Evolutionary conservation across 2,888 invertebrate species (phyloP), one percentile per base, ranked within the genome.

Genomic region (Thera obeliscata): DNA sequence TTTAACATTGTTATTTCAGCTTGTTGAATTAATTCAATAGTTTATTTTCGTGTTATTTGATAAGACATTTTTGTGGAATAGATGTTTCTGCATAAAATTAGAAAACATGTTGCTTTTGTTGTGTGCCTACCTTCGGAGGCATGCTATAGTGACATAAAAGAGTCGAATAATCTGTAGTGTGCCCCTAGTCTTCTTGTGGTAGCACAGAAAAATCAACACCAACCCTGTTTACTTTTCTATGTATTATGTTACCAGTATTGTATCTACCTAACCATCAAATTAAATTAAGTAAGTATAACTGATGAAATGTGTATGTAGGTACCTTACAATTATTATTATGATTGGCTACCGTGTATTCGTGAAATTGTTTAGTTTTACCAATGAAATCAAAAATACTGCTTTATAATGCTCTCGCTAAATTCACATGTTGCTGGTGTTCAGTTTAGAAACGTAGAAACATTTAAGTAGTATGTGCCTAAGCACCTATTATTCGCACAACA

Each of bases 21-120:
- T 86, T 90, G 93, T 93, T 93, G 83, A 88, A 86, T 83, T 79
- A 78, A 86, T 90, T 93, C 85, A 91, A 93, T 90, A 93, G 91
- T 93, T 91, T 93, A 93, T 93, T 87, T 83, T 87, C 87, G 81
- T 88, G 90, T 91, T 91, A 87, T 79, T 79, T 64, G 48, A 82
- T 81, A 79, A 57, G 65, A 67, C 66, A 66, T 56, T 64, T 61
- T 60, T 63, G 64, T 50, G 52, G 33, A 50, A 60, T 56, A 8
- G 56, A 49, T 61, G 69, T 75, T 75, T 70, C 70, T 64, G 77
- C 75, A 70, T 22, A 56, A 22, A 66, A 69, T 67, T 58, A 49
- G 41, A 61, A 67, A 50, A 33, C 22, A 52, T 33, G 54, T 74
- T 74, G 72, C 64, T 74, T 73, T 62, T 73, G 69, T 22, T 41